These are phyloP conservation scores for Pteropus alecto DNA, from an alignment of 2,113 vertebrate species.

Conservation along the genomic window DNA sequence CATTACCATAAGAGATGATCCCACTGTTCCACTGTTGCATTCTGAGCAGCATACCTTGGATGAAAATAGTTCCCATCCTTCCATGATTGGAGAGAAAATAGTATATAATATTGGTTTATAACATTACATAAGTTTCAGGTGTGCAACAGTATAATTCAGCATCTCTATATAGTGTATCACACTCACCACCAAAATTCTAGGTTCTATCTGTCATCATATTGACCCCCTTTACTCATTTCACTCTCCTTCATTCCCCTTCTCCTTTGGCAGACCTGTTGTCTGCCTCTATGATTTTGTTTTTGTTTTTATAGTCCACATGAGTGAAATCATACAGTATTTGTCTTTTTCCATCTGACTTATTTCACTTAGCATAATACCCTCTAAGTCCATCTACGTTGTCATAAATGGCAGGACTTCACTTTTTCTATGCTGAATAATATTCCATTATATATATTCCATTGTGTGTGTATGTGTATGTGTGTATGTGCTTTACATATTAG, in stretches of 20 bases:
- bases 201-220: not conserved
- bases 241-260: no score
- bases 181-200: not conserved
- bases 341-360: not conserved
- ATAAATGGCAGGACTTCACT: not conserved
- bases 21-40: not conserved
- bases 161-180: not conserved
- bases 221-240: not conserved
- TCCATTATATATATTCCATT: not conserved
- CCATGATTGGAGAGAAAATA: constrained; percentile 22
- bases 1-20: not conserved
- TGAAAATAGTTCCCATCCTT: not conserved
- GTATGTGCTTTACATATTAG: not conserved
- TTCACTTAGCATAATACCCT: not conserved
- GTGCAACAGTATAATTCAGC: not conserved
- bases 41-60: not conserved
- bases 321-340: not conserved
- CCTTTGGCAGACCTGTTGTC: not conserved
- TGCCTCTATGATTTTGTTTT: not conserved
- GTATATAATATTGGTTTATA: not conserved
- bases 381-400: no score
- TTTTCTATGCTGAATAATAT: not conserved
- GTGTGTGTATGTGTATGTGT: no score
- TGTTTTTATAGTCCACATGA: not conserved
- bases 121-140: not conserved